A percentile compares a stretch with the other conserved stretches of the same genome.
These are phyloP conservation scores for Orbicella faveolata DNA, from an alignment of 64 coral and sea anemone genomes.

Conservation along the genomic window DNA sequence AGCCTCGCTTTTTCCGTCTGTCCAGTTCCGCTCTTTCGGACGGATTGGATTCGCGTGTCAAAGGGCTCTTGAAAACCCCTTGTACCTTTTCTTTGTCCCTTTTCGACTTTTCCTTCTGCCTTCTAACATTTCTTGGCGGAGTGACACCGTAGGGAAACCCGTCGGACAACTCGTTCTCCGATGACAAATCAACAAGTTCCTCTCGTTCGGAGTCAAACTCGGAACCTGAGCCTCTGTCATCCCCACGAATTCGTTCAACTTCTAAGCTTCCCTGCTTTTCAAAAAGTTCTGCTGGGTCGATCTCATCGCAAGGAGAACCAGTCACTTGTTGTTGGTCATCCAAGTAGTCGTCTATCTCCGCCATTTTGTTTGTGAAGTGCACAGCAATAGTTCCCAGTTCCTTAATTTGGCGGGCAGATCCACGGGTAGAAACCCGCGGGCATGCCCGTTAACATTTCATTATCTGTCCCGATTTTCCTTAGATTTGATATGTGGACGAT, in stretches of 20 bases:
- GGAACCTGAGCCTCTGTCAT: conserved; percentile 31
- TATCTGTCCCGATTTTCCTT: too few species aligned
- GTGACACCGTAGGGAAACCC: conserved; percentile 63
- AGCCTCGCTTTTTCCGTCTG: conserved; percentile 59
- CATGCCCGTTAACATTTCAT: not conserved
- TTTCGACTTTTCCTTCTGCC: conserved; percentile 70
- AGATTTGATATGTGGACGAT: too few species aligned
- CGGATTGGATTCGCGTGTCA: conserved; percentile 11
- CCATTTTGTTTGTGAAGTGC: conserved; percentile 21
- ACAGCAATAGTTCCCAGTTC: not conserved
- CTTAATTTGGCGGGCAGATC: not conserved
- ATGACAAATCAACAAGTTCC: conserved; percentile 54
- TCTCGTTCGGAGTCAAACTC: conserved; percentile 57
- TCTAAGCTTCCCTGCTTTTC: conserved; percentile 19
- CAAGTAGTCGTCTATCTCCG: not conserved
- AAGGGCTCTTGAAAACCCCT: conserved; percentile 48
- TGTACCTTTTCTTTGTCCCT: conserved; percentile 53
- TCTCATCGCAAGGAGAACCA: conserved; percentile 76
- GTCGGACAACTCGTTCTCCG: conserved; percentile 64
- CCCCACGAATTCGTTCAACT: conserved; percentile 25
- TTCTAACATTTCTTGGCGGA: conserved; percentile 82
- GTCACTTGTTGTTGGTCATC: conserved; percentile 32
- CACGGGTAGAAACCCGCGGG: not conserved
- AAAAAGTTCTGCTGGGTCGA: conserved; percentile 70
- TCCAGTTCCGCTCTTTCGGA: conserved; percentile 63